phyloP scores from a whole-genome alignment of 2,888 invertebrate species.

The Minunthozetes semirufus region DNA sequence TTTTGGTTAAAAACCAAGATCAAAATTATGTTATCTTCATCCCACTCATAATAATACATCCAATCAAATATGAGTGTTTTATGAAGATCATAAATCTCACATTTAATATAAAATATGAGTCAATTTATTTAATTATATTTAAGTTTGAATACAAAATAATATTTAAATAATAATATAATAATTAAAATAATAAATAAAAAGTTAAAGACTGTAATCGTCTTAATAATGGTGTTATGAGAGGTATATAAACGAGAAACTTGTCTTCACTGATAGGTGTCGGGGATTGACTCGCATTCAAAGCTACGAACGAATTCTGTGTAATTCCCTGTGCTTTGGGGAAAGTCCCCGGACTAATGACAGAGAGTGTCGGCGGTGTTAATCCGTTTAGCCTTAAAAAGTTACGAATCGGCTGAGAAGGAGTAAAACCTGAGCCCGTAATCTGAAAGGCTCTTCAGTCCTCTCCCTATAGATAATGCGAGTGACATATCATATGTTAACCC shows the following conservation, averaged over 20 bases:
- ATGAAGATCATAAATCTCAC: too few species aligned
- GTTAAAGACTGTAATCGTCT: not conserved
- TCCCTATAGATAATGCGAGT: conserved; percentile 21
- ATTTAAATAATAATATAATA: too few species aligned
- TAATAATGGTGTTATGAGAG: not conserved
- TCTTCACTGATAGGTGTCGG: not conserved
- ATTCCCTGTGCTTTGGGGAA: conserved; percentile 29
- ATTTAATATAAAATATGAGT: too few species aligned
- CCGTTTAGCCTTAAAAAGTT: not conserved
- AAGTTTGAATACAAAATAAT: too few species aligned
- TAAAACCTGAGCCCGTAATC: conserved; percentile 9
- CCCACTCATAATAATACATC: too few species aligned
- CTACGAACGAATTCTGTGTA: conserved; percentile 24
- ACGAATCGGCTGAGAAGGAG: conserved; percentile 7
- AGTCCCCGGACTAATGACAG: conserved; percentile 26
- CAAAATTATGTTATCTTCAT: too few species aligned
- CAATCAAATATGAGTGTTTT: too few species aligned
- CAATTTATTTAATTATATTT: too few species aligned
- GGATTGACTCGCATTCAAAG: conserved; percentile 20
- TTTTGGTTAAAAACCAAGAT: too few species aligned
- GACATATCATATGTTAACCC: conserved; percentile 25
- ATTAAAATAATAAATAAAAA: not conserved
- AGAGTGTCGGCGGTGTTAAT: conserved; percentile 11
- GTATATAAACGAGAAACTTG: not conserved
- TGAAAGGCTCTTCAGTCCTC: not conserved